Evolutionary conservation across 35 echinoderm and acorn worm species (phyloP), one percentile per base, ranked within the genome.

Genomic region (Ophiothrix spiculata): DNA sequence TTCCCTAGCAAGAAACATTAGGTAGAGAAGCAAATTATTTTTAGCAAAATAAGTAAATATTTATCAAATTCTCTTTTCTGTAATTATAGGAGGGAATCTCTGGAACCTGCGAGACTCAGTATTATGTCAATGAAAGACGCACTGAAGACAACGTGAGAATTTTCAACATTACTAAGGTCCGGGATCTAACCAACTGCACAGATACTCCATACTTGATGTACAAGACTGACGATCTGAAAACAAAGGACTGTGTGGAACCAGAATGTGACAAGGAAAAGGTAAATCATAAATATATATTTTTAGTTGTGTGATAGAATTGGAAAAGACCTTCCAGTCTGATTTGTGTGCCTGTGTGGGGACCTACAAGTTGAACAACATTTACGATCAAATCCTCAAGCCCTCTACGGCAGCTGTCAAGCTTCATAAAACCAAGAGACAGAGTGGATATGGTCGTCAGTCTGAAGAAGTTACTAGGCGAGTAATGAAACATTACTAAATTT

Each of bases 131-230:
- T 33, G 81, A 84, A 40, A 36, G 35, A 31, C 25, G 36, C 39
- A 84, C 49, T 32, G 79, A 75, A 33, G 81, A 84, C 35, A 40
- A 83, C 0, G 39, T 78, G 6, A 42, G 32, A 31, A 75, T 84
- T 32, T 42, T 90, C 63, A 90, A 90, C 33, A 56, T 90, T 32
- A 90, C 88, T 75, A 90, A 90, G 63, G 64, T 90, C 31, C 79
- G 73, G 3, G 81, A 90, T 37, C n/a, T 90, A 31, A 84, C 74
- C 75, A 90, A 90, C 63, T 90, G 88, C 40, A 37, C 64, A 64
- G 75, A 83, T 29, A 32, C 79, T 31, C 80, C 81, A 11, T 35
- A 77, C 29, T 83, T 54, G 28, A 21, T 83, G 38, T 37, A 31
- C 10, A 76, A 40, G 37, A 69, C 60, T 28, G 29, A n/a, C 60